Conservation (phyloP, 1,140 invertebrate genomes). For the Ephestia elutella region DNA sequence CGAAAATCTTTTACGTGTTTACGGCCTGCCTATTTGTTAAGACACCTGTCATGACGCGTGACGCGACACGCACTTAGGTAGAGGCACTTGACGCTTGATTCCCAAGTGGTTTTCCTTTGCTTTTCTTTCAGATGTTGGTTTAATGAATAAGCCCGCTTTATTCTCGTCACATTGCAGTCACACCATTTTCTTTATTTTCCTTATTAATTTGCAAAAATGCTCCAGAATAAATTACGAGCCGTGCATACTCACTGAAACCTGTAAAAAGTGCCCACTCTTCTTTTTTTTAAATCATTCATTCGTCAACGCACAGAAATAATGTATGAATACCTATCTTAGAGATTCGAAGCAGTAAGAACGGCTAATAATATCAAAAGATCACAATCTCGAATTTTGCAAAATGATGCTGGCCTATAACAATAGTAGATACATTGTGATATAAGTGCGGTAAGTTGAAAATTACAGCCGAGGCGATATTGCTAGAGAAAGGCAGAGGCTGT, state of each 20-base stretch:
- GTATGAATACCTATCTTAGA: too few relatives aligned
- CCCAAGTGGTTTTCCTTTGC: background rate
- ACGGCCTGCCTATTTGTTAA: background rate
- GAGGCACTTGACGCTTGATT: background rate
- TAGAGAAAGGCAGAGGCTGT: too few relatives aligned
- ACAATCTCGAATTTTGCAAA: too few relatives aligned
- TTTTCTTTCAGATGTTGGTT: background rate
- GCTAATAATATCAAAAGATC: too few relatives aligned
- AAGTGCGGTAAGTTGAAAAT: too few relatives aligned
- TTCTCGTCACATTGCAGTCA: background rate
- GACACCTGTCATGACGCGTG: background rate
- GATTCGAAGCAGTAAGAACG: too few relatives aligned
- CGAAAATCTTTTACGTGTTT: too few relatives aligned
- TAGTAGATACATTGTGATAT: too few relatives aligned
- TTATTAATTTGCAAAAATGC: background rate
- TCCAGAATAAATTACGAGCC: background rate
- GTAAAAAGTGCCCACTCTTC: too few relatives aligned
- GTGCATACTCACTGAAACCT: too few relatives aligned
- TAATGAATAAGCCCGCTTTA: background rate
- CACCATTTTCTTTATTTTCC: background rate
- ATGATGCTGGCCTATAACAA: too few relatives aligned
- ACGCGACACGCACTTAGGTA: background rate
- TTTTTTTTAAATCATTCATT: background rate
- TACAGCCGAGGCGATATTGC: too few relatives aligned
- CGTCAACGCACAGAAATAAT: background rate